These are phyloP conservation scores for Halcyon senegalensis DNA, from an alignment of 2,113 vertebrate species.

Conservation along the genomic window DNA sequence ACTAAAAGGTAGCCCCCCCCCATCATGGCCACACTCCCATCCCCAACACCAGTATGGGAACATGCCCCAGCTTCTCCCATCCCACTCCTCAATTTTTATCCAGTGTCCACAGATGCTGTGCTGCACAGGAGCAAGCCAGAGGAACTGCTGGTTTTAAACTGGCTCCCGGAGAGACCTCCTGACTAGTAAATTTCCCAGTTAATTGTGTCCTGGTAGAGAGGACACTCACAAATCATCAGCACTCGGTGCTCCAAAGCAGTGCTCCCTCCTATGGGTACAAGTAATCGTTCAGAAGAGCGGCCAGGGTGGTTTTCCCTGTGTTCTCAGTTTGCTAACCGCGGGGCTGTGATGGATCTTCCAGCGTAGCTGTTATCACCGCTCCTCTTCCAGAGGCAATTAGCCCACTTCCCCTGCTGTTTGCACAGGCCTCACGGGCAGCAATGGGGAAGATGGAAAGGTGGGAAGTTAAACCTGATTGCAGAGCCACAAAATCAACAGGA, in stretches of 20 bases:
- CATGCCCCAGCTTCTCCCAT: accelerated
- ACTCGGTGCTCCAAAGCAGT: accelerated
- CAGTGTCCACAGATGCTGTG: neutral
- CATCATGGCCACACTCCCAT: accelerated
- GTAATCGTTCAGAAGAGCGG: neutral
- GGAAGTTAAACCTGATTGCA: constrained; percentile 10
- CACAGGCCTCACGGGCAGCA: neutral
- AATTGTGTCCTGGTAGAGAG: neutral
- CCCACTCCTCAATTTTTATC: neutral
- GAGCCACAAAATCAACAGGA: constrained; percentile 35
- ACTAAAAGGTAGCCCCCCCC: neutral
- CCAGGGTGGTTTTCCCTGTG: neutral
- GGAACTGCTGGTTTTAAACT: neutral
- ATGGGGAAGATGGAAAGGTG: neutral
- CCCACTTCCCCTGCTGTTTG: neutral
- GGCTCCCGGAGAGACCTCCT: constrained; percentile 14
- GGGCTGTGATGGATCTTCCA: neutral
- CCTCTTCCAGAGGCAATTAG: constrained; percentile 41
- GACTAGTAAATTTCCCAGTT: constrained; percentile 20
- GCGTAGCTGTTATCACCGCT: neutral
- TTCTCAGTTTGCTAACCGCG: neutral
- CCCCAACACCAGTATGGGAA: no score
- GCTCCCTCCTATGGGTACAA: neutral
- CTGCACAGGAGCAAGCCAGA: accelerated
- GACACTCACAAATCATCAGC: neutral